A percentile compares a stretch with the other conserved stretches of the same genome.
Conservation (phyloP, 1,140 invertebrate species). For the Drosophila guanche region DNA sequence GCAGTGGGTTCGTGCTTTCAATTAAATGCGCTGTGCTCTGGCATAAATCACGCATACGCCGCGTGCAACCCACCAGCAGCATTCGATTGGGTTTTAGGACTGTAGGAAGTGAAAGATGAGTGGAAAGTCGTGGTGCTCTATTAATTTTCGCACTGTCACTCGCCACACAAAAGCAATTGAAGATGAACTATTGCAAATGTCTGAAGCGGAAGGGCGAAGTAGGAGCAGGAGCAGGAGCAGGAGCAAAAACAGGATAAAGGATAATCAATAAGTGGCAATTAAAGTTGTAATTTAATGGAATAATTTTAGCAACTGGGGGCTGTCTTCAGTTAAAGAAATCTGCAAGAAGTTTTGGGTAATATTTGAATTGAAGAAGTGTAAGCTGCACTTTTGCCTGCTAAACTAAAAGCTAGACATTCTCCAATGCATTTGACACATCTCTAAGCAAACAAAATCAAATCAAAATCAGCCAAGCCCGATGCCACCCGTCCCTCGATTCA, state of each 20-base stretch:
- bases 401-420: constrained; percentile 8
- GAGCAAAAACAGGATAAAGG: no score
- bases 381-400: no score
- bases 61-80: constrained; percentile 25
- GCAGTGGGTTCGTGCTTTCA: constrained; percentile 35
- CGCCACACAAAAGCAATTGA: constrained; percentile 59
- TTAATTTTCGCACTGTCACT: constrained; percentile 71
- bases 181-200: constrained; percentile 53
- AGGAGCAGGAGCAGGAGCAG: background rate
- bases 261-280: no score
- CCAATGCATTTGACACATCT: constrained; percentile 22
- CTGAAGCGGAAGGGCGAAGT: constrained; percentile 16
- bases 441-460: constrained; percentile 45
- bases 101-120: background rate
- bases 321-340: no score
- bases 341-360: no score
- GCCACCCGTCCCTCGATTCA: constrained; percentile 21
- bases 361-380: no score
- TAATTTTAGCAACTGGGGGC: no score
- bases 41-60: constrained; percentile 73
- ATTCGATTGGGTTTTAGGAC: constrained; percentile 20
- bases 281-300: no score
- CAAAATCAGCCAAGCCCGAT: constrained; percentile 16
- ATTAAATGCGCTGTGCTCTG: constrained; percentile 59
- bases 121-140: constrained; percentile 60